A percentile compares a stretch with the other conserved stretches of the same genome.
Evolutionary conservation across 2,888 invertebrate genomes (phyloP).

Genomic region (Plutella xylostella): DNA sequence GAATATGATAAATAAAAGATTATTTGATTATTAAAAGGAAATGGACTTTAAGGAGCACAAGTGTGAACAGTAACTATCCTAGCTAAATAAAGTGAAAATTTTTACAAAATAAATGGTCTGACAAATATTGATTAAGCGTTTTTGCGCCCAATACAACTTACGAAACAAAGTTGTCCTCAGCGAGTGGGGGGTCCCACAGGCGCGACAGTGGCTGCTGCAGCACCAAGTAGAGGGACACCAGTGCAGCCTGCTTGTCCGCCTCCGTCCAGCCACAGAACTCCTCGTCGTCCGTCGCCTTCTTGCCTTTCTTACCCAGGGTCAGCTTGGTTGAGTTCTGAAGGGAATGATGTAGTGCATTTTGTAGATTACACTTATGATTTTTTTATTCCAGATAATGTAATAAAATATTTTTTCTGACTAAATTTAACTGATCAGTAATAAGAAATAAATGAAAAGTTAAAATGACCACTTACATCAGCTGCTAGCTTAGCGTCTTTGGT

Average conservation of each 20-base stretch:
- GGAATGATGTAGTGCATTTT: background rate
- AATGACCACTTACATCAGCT: constrained; percentile 47
- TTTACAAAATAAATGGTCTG: too few species aligned
- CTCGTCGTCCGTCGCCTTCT: constrained; percentile 51
- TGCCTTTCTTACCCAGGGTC: constrained; percentile 54
- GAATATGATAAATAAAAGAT: constrained; percentile 20
- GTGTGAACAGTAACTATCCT: background rate
- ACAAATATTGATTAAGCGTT: too few species aligned
- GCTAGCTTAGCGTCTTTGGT: constrained; percentile 55
- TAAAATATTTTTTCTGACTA: too few species aligned
- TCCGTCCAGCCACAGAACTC: constrained; percentile 76
- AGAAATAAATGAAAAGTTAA: background rate
- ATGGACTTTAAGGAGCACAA: background rate
- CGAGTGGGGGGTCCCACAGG: constrained; percentile 86
- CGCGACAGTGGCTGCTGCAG: constrained; percentile 77
- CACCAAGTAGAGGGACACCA: constrained; percentile 75
- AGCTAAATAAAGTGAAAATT: too few species aligned
- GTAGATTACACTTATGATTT: background rate
- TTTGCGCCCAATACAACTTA: constrained; percentile 64
- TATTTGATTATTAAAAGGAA: background rate
- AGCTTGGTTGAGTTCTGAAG: constrained; percentile 57
- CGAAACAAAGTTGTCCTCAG: constrained; percentile 87
- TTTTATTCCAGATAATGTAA: too few species aligned
- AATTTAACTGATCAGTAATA: too few species aligned
- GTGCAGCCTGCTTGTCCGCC: constrained; percentile 72